Evolutionary conservation across 2,797 vertebrate genomes (phyloP).

Genomic region (Coendou prehensilis): DNA sequence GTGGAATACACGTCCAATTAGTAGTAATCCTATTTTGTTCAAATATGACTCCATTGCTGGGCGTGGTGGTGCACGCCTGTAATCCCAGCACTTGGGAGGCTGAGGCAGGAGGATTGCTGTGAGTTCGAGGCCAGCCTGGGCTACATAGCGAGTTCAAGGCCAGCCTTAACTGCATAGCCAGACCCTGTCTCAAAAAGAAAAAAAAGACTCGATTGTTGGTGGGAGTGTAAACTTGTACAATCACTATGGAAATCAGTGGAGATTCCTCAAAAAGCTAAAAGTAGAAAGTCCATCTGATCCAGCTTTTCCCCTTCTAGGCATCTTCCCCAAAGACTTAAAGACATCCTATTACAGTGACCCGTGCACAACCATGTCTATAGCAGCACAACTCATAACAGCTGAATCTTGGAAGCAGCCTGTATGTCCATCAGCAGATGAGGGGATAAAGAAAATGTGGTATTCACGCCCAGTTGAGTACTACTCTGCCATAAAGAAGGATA

Average conservation of each 20-base stretch:
- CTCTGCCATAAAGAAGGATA: not conserved
- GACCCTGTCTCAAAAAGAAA: too few species aligned
- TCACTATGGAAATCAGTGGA: not conserved
- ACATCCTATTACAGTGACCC: not conserved
- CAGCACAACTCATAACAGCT: not conserved
- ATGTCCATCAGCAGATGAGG: not conserved
- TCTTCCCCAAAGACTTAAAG: not conserved
- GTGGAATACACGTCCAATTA: not conserved
- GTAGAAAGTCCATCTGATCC: not conserved
- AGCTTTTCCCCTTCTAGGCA: not conserved
- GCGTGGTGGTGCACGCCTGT: too few species aligned
- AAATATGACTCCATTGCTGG: not conserved
- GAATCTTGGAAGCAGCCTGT: not conserved
- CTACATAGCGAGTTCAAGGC: too few species aligned
- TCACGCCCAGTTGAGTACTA: not conserved
- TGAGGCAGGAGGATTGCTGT: too few species aligned
- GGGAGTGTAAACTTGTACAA: not conserved
- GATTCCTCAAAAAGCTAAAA: not conserved
- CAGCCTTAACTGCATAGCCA: too few species aligned
- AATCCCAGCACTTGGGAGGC: too few species aligned
- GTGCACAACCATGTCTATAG: not conserved
- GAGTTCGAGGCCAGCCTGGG: too few species aligned
- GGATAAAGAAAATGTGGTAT: not conserved
- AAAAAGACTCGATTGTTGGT: not conserved
- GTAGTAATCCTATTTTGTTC: not conserved